These are phyloP conservation scores for Perccottus glenii DNA, from an alignment of 2,113 vertebrate genomes.

Conservation along the genomic window DNA sequence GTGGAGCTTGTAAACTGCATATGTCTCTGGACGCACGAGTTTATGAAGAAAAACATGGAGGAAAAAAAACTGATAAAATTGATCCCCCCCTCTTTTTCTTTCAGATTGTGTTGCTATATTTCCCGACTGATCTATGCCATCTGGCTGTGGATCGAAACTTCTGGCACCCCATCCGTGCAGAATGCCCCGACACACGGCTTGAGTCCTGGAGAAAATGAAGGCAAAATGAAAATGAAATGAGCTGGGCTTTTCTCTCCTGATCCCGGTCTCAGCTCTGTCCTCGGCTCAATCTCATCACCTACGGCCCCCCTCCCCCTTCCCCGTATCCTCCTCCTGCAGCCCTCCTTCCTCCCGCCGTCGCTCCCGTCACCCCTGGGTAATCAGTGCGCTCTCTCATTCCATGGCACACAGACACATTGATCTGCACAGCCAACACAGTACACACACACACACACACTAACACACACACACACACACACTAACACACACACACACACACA, in stretches of 20 bases:
- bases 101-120: slow-evolving; percentile 56
- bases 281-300: slow-evolving; percentile 61
- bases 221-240: slow-evolving; percentile 78
- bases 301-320: slow-evolving; percentile 21
- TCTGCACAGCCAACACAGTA: slow-evolving; percentile 59
- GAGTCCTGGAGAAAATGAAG: slow-evolving; percentile 59
- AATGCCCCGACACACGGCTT: slow-evolving; percentile 56
- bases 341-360: slow-evolving; percentile 6
- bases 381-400: slow-evolving; percentile 82
- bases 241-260: slow-evolving; percentile 64
- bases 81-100: slow-evolving; percentile 46
- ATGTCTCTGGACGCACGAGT: slow-evolving; percentile 11
- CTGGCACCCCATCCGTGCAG: slow-evolving; percentile 58
- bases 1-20: slow-evolving; percentile 29
- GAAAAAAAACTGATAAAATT: slow-evolving; percentile 19
- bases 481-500: slow-evolving; percentile 81
- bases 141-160: slow-evolving; percentile 64
- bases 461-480: slow-evolving; percentile 40
- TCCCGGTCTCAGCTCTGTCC: slow-evolving; percentile 68
- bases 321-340: slow-evolving; percentile 17
- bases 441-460: slow-evolving; percentile 35
- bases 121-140: slow-evolving; percentile 69
- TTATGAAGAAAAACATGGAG: not conserved
- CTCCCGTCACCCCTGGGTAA: slow-evolving; percentile 75
- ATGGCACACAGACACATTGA: slow-evolving; percentile 83